Conservation (phyloP, 2,888 invertebrate genomes). For the Volucella zonaria region DNA sequence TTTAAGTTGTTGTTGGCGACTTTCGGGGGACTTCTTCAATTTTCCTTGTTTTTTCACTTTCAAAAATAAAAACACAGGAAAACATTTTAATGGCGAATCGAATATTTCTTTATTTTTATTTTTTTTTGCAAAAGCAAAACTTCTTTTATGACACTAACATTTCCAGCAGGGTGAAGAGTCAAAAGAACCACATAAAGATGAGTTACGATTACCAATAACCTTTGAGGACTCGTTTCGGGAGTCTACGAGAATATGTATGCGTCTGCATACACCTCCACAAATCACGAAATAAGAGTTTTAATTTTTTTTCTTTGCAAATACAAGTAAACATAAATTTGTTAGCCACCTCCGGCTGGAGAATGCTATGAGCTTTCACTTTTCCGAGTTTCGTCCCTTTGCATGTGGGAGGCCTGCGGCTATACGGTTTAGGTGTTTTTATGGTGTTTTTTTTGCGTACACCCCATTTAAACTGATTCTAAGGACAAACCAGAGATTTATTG, state of each 20-base stretch:
- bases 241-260: neutral
- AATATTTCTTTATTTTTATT: neutral
- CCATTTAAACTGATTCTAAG: constrained; percentile 49
- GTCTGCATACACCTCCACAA: constrained; percentile 24
- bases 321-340: constrained; percentile 49
- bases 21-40: constrained; percentile 12
- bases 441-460: constrained; percentile 41
- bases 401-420: constrained; percentile 23
- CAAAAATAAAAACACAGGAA: constrained; percentile 27
- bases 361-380: neutral
- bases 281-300: constrained; percentile 22
- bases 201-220: constrained; percentile 60
- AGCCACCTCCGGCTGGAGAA: constrained; percentile 38
- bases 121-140: constrained; percentile 21
- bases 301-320: constrained; percentile 32
- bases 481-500: constrained; percentile 40
- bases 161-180: constrained; percentile 3
- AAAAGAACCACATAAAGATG: constrained; percentile 54
- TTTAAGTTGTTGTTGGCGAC: constrained; percentile 1
- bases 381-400: too few relatives aligned
- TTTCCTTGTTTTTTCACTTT: constrained; percentile 13
- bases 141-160: constrained; percentile 44
- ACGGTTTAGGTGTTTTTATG: constrained; percentile 43
- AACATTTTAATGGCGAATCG: constrained; percentile 54
- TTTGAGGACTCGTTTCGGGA: constrained; percentile 1